phyloP scores from a whole-genome alignment of 2,888 invertebrate genomes.

The Augochlorella aurata region DNA sequence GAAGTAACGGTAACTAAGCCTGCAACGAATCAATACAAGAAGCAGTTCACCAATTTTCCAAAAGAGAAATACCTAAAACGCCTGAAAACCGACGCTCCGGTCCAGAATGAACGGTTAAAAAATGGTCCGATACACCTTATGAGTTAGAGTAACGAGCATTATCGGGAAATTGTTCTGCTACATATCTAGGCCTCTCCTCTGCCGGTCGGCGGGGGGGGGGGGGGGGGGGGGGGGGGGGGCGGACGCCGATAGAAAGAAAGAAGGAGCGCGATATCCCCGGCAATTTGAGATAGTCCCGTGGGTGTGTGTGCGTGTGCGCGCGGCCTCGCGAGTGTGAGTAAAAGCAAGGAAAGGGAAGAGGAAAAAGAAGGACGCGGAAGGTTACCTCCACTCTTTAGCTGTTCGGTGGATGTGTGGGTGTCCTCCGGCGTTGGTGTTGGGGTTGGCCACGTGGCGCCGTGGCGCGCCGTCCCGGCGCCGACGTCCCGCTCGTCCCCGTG shows the following conservation, averaged over 20 bases:
- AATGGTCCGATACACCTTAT: not conserved
- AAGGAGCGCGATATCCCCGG: slow-evolving; percentile 50
- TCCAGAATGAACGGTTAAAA: not conserved
- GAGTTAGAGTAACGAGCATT: slow-evolving; percentile 50
- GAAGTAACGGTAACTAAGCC: no score
- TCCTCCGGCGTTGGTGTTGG: slow-evolving; percentile 47
- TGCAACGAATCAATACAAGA: no score
- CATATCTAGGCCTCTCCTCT: not conserved
- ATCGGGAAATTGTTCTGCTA: slow-evolving; percentile 35
- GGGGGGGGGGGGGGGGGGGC: slow-evolving; percentile 37
- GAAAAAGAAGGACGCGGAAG: slow-evolving; percentile 49
- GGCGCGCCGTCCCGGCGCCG: slow-evolving; percentile 81
- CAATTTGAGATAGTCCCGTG: slow-evolving; percentile 48
- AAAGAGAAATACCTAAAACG: no score
- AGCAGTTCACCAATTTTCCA: no score
- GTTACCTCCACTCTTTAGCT: slow-evolving; percentile 50
- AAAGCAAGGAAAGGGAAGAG: slow-evolving; percentile 26
- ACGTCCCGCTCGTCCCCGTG: slow-evolving; percentile 72
- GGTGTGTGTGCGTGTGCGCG: slow-evolving; percentile 17
- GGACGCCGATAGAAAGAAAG: slow-evolving; percentile 36
- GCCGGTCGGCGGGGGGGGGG: not conserved
- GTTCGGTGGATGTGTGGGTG: slow-evolving; percentile 40
- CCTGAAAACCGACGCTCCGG: no score
- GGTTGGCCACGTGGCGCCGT: slow-evolving; percentile 81
- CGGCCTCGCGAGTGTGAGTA: slow-evolving; percentile 48